Evolutionary conservation across 2,888 invertebrate genomes (phyloP).

Genomic region (Oscheius sp.): DNA sequence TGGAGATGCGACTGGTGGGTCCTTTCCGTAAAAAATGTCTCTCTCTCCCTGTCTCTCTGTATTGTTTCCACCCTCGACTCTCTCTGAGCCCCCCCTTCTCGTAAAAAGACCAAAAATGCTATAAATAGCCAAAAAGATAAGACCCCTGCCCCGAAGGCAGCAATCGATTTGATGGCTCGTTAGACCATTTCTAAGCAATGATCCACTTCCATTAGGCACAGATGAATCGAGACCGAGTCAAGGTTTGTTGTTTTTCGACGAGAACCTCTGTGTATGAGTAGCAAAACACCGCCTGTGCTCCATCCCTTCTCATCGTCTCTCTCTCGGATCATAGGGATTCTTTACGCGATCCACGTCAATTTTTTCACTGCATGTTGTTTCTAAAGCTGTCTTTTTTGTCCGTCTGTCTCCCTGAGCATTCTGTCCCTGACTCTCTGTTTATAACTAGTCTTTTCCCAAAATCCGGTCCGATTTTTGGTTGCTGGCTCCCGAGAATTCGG

Average conservation of each 20-base stretch:
- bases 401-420: no score
- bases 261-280: neutral
- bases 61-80: neutral
- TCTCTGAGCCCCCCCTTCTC: neutral
- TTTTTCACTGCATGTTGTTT: no score
- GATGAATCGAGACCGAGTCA: constrained; percentile 11
- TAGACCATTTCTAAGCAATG: constrained; percentile 21
- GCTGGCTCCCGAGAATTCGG: no score
- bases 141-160: constrained; percentile 17
- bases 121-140: constrained; percentile 29
- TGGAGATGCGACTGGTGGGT: neutral
- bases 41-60: neutral
- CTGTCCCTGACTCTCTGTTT: no score
- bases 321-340: no score
- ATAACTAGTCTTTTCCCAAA: neutral
- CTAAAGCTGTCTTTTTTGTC: no score
- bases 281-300: no score
- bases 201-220: neutral
- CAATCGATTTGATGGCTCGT: constrained; percentile 28
- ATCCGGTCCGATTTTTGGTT: neutral
- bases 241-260: constrained; percentile 7
- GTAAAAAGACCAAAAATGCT: constrained; percentile 18
- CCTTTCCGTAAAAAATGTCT: neutral
- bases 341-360: no score
- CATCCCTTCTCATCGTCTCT: no score